phyloP scores from a whole-genome alignment of 2,113 vertebrate species.

The Columbina picui region DNA sequence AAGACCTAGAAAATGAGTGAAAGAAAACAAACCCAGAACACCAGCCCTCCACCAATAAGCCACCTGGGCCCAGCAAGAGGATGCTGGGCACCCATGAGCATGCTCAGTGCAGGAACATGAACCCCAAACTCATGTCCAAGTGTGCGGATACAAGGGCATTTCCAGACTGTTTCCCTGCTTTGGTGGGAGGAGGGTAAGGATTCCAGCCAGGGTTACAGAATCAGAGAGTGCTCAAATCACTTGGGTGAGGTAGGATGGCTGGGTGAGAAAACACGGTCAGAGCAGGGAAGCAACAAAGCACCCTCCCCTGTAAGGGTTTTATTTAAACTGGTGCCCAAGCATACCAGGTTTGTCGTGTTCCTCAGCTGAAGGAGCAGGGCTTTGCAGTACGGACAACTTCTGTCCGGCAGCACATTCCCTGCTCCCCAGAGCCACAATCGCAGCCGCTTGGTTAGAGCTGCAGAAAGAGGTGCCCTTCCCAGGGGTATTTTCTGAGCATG shows the following conservation, averaged over 20 bases:
- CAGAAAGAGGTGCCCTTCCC: not conserved
- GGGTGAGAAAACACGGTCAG: not conserved
- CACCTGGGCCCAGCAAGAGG: conserved; percentile 30
- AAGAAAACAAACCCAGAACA: conserved; percentile 74
- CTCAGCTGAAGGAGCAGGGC: not conserved
- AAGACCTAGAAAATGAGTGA: conserved; percentile 88
- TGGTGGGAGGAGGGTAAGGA: not conserved
- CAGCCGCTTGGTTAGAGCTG: not conserved
- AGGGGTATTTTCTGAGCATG: conserved; percentile 45
- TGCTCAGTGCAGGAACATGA: conserved; percentile 6
- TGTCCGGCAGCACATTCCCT: not conserved
- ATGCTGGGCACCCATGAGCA: conserved; percentile 43
- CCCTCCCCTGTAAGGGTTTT: not conserved
- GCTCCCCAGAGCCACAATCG: not conserved
- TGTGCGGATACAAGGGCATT: not conserved
- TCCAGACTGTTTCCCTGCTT: not conserved
- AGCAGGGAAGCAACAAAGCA: not conserved
- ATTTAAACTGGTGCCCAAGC: not conserved
- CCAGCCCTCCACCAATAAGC: conserved; percentile 81
- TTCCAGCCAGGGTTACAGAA: not conserved
- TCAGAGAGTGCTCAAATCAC: not conserved
- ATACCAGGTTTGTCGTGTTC: not conserved
- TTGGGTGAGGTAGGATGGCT: not conserved
- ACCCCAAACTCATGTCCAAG: not conserved
- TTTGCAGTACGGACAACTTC: not conserved